These are phyloP conservation scores for Heteropelma amictum DNA, from an alignment of 2,888 invertebrate species.

Conservation along the genomic window DNA sequence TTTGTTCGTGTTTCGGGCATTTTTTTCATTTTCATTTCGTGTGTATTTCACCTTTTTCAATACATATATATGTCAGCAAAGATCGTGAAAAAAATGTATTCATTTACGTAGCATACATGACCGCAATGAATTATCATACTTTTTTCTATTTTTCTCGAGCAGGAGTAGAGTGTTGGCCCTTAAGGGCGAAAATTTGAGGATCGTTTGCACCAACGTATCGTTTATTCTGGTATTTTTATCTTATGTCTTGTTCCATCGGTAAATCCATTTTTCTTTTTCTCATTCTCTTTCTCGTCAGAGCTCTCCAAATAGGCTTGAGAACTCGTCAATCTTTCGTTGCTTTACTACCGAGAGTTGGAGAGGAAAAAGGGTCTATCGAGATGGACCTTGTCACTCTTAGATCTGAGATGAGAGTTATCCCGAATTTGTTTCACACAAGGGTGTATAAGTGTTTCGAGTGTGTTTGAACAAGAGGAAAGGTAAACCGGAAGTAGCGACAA, in stretches of 20 bases:
- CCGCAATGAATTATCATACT: too few relatives aligned
- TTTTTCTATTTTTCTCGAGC: too few relatives aligned
- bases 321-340: slow-evolving; percentile 26
- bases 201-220: slow-evolving; percentile 29
- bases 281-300: neutral
- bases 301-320: slow-evolving; percentile 17
- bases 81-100: too few relatives aligned
- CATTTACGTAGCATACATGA: too few relatives aligned
- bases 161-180: too few relatives aligned
- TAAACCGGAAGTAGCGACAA: slow-evolving; percentile 6
- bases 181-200: too few relatives aligned
- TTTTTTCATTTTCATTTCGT: too few relatives aligned
- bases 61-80: too few relatives aligned
- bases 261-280: slow-evolving; percentile 18
- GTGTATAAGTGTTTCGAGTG: slow-evolving; percentile 15
- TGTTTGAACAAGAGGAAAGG: neutral
- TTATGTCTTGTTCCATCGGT: slow-evolving; percentile 7
- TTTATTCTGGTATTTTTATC: slow-evolving; percentile 4
- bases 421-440: slow-evolving; percentile 6
- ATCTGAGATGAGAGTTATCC: slow-evolving; percentile 8
- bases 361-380: slow-evolving; percentile 7
- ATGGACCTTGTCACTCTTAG: neutral
- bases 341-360: neutral
- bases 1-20: too few relatives aligned
- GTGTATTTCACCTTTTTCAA: too few relatives aligned